Conservation (phyloP, 1,140 invertebrate species). For the Platorchestia sp. region DNA sequence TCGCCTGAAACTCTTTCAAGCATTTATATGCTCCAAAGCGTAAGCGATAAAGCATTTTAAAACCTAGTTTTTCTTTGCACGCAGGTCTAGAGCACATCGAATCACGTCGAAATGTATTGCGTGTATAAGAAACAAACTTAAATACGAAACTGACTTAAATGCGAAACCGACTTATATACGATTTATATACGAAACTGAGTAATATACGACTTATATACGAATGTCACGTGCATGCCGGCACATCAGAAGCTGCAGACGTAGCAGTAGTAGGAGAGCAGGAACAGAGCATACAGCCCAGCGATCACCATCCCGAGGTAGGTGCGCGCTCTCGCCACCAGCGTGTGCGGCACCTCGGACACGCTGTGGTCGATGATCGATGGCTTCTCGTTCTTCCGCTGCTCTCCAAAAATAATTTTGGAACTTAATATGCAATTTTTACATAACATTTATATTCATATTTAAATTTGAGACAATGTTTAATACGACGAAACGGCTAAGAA, state of each 20-base stretch:
- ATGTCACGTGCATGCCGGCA: not conserved
- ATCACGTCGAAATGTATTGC: not conserved
- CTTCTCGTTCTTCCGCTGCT: not conserved
- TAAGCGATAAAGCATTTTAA: not conserved
- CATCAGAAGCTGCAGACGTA: not conserved
- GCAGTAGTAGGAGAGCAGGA: not conserved
- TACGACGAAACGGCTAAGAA: not conserved
- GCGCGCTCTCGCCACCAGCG: not conserved
- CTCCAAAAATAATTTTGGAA: not conserved
- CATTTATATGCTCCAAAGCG: not conserved
- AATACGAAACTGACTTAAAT: too few relatives aligned
- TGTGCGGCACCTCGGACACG: not conserved
- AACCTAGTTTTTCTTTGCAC: not conserved
- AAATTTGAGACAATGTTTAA: too few relatives aligned
- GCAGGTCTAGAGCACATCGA: not conserved
- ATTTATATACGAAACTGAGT: too few relatives aligned
- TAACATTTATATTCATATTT: too few relatives aligned
- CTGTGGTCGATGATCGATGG: not conserved
- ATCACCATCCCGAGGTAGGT: not conserved
- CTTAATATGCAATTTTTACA: too few relatives aligned
- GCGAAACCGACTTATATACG: too few relatives aligned
- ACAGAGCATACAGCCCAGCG: not conserved
- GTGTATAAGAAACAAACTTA: too few relatives aligned
- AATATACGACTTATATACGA: too few relatives aligned
- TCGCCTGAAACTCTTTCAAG: not conserved